phyloP scores from a whole-genome alignment of 1,140 invertebrate genomes.

The Ostrea denselamellosa region DNA sequence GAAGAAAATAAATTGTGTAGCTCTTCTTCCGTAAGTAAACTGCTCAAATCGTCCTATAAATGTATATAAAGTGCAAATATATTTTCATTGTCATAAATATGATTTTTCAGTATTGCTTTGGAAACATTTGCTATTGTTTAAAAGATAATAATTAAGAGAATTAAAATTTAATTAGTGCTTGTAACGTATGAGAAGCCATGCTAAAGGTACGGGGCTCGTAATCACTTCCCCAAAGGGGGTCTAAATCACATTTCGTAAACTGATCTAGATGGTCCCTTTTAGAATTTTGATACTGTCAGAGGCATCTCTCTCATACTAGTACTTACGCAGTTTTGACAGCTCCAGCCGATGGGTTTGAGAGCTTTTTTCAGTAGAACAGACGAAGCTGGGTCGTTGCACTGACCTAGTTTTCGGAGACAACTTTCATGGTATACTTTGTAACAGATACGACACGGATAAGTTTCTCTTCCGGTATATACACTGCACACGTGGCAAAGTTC shows the following conservation, averaged over 20 bases:
- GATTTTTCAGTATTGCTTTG: too few relatives aligned
- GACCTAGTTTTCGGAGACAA: constrained; percentile 65
- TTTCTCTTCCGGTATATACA: constrained; percentile 66
- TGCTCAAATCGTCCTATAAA: constrained; percentile 60
- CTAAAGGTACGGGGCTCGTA: too few relatives aligned
- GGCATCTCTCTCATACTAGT: background rate
- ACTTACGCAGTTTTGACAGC: constrained; percentile 68
- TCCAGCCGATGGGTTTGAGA: constrained; percentile 59
- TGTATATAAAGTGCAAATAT: background rate
- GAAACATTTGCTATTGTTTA: too few relatives aligned
- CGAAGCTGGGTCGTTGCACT: constrained; percentile 54
- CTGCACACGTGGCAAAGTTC: constrained; percentile 67
- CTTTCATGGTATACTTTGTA: constrained; percentile 63
- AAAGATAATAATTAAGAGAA: too few relatives aligned
- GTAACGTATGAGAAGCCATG: too few relatives aligned
- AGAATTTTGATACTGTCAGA: background rate
- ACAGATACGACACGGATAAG: constrained; percentile 65
- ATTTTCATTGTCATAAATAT: background rate
- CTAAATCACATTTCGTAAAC: too few relatives aligned
- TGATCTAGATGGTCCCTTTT: too few relatives aligned
- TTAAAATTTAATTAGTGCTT: too few relatives aligned
- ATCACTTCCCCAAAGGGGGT: too few relatives aligned
- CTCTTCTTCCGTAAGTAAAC: constrained; percentile 62
- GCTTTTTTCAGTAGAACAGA: constrained; percentile 50
- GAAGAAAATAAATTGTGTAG: constrained; percentile 51